Conservation (phyloP, 1,140 invertebrate genomes). For the Thalassaphorura encarpata region DNA sequence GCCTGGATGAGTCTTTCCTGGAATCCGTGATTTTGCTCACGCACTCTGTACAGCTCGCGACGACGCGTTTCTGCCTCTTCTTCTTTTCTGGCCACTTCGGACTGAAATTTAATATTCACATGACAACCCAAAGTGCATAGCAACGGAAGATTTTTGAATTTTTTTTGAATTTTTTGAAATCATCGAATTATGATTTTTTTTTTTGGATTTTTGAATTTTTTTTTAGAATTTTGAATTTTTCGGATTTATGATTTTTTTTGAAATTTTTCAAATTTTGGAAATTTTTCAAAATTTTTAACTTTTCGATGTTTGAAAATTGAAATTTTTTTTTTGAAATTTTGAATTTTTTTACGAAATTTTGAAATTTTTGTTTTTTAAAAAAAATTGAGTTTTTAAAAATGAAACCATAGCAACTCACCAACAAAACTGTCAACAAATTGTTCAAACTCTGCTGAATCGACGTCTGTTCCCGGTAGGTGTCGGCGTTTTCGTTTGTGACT, state of each 20-base stretch:
- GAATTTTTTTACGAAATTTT: no score
- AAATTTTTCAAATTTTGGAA: no score
- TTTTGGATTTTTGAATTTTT: no score
- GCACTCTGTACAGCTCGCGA: conserved; percentile 24
- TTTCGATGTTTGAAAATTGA: no score
- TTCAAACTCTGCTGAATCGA: neutral
- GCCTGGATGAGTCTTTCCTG: conserved; percentile 24
- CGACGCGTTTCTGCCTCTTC: conserved; percentile 26
- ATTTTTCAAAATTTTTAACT: no score
- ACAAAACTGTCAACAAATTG: neutral
- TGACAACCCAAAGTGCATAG: neutral
- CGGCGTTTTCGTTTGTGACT: neutral
- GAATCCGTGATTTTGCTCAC: conserved; percentile 34
- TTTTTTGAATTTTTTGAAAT: no score
- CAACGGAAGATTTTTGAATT: no score
- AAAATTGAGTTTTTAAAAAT: neutral
- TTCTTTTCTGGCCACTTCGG: conserved; percentile 28
- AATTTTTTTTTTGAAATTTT: no score
- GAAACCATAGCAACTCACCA: neutral
- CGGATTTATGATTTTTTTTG: no score
- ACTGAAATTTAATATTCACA: conserved; percentile 20
- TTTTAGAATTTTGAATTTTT: no score
- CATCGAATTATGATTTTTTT: no score
- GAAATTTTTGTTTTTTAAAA: no score
- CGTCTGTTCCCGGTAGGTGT: neutral